Base-by-base conservation (phyloP, 2,888 invertebrate species). In the Nudaria mundana region DNA sequence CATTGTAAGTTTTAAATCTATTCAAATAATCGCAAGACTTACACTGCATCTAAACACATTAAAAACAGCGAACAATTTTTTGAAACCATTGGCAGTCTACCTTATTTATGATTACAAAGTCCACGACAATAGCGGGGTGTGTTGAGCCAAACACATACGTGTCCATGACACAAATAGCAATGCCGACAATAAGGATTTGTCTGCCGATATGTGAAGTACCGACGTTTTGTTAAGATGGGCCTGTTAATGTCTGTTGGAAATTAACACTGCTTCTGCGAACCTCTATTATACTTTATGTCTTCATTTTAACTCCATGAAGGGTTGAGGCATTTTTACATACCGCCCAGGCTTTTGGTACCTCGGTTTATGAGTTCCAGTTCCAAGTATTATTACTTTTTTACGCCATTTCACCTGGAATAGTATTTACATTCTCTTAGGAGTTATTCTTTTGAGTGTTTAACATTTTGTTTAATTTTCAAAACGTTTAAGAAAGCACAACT, bases 171-270 rank as follows among this genome's bases (percentile, higher is more conserved):
- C 66, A 61, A 70, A 78, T 77, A 71, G 47, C 61, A 51, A 28
- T 51, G 60, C 48, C 38, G 52, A 79, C 77, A 81, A 79, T 75
- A 64, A 67, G 56, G 64, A 64, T 66, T 71, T 74, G 77, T 76
- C 66, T 69, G 70, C 56, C 48, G 52, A 60, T 43, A 60, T 66
- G 56, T 60, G 54, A 66, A 68, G 66, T 64, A 68, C 56, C 63
- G 60, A 67, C 61, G 64, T 60, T 64, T 61, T 59, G 61, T 79
- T 78, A 79, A 67, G 69, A 73, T 49, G 53, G 55, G 57, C 48
- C 61, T 71, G 81, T 79, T 81, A 81, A 81, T 81, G 68, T 68
- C 60, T 59, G 69, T 59, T 54, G 62, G 61, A 72, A 77, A 81
- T 81, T 82, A 81, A 75, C 82, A 72, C 71, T 64, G 61, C 63